Base-by-base conservation (phyloP, 2,888 invertebrate genomes). In the Tachina fera region DNA sequence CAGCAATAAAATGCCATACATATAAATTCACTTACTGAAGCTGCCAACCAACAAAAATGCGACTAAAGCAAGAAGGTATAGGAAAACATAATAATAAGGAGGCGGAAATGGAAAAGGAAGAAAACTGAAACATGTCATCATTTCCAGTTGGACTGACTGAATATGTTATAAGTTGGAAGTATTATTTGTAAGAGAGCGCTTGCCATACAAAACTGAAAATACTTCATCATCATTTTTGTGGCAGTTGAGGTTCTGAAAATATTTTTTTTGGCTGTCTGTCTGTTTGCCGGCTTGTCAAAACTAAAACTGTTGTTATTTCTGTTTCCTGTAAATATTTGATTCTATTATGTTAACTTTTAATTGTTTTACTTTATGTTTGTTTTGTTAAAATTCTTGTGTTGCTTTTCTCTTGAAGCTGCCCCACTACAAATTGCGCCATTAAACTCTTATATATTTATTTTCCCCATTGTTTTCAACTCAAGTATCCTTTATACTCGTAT, bases 301-400 rank as follows among this genome's bases (percentile, higher is more conserved):
- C 41, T n/a, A 13, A n/a, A n/a, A n/a, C n/a, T 53, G 31, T 53
- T 31, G 53, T 22, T 51, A n/a, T 31, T n/a, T n/a, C n/a, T n/a
- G 8, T 89, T 90, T 89, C 89, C 89, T 90, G 90, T 89, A 88
- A 89, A 89, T 89, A 90, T 91, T 91, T 91, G 89, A 91, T 91
- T 91, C 91, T 91, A 91, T 91, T 91, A 90, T 89, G 88, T 88
- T 89, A 90, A 89, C 89, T 90, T 89, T 91, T 91, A 91, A 91
- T 91, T 91, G 90, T 89, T 91, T 90, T 89, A 88, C 86, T 88
- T 51, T 61, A 53, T 60, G 39, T 71, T 67, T 53, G 13, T 9
- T 19, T 41, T 68, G 53, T 79, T 68, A 22, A 65, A 70, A 74
- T 22, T 53, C 60, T 61, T 60, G 72, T 60, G 72, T 63, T 72